Evolutionary conservation across 2,797 vertebrate species (phyloP).

Genomic region (Typhlichthys subterraneus): DNA sequence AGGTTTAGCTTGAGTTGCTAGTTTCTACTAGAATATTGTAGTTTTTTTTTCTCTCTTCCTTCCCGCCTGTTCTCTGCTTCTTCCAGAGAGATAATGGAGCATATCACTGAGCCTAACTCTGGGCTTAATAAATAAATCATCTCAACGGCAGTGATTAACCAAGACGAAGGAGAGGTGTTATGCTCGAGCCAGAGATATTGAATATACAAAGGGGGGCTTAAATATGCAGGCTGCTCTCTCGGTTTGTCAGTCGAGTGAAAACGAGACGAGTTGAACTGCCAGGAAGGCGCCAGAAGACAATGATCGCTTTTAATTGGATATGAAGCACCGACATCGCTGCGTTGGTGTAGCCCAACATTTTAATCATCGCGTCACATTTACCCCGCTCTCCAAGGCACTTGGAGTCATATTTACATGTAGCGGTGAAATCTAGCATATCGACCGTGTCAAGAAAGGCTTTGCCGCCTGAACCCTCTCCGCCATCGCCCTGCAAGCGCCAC

Average conservation of each 20-base stretch:
- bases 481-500: background rate
- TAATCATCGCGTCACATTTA: conserved; percentile 73
- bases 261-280: conserved; percentile 67
- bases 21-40: conserved; percentile 4
- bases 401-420: conserved; percentile 69
- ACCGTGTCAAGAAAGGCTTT: conserved; percentile 12
- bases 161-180: conserved; percentile 31
- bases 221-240: conserved; percentile 37
- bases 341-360: conserved; percentile 63
- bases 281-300: conserved; percentile 61
- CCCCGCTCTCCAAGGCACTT: conserved; percentile 45
- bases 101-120: conserved; percentile 12
- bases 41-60: background rate
- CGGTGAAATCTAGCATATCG: conserved; percentile 40
- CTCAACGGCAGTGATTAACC: conserved; percentile 44
- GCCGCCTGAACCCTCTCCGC: background rate
- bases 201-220: conserved; percentile 38
- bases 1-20: background rate
- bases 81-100: conserved; percentile 6
- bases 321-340: conserved; percentile 56
- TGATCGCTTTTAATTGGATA: conserved; percentile 78
- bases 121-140: conserved; percentile 57
- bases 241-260: conserved; percentile 51
- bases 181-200: conserved; percentile 27
- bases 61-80: background rate